Conservation (phyloP, 2,113 vertebrate species). For the Myrmecobius fasciatus region DNA sequence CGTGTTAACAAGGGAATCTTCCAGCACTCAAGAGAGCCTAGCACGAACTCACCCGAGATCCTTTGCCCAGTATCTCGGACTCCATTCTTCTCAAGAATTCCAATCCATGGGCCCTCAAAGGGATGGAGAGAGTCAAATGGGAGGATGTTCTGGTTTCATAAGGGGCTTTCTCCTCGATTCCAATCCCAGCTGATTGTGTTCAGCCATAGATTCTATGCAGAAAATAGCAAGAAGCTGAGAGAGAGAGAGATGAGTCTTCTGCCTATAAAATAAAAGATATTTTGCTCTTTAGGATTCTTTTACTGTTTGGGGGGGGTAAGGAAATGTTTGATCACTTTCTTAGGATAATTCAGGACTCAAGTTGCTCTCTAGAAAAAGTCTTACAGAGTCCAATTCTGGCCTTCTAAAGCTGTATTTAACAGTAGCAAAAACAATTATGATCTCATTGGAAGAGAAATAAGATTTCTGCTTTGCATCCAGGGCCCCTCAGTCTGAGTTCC, state of each 20-base stretch:
- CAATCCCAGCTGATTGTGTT: constrained; percentile 40
- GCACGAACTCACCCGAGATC: constrained; percentile 56
- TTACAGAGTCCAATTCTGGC: constrained; percentile 11
- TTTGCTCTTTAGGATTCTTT: constrained; percentile 37
- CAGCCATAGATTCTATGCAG: neutral
- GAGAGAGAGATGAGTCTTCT: constrained; percentile 11
- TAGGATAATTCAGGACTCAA: constrained; percentile 17
- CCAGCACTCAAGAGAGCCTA: neutral
- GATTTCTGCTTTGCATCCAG: neutral
- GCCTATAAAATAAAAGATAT: constrained; percentile 28
- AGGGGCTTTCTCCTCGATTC: neutral
- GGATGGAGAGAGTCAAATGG: neutral
- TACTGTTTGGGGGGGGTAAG: constrained; percentile 2
- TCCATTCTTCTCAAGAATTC: constrained; percentile 26
- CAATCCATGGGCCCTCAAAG: neutral
- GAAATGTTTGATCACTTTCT: constrained; percentile 19
- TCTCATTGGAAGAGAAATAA: neutral
- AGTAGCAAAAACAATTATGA: neutral
- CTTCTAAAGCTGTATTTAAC: neutral
- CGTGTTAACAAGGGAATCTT: neutral
- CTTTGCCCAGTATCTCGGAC: neutral
- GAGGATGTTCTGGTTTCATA: neutral
- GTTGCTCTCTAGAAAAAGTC: neutral
- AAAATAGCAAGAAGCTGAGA: constrained; percentile 19
- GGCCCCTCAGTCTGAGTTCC: neutral